A percentile compares a stretch with the other conserved stretches of the same genome.
Conservation (phyloP, 2,888 invertebrate species). For the Napeogenes sylphis region DNA sequence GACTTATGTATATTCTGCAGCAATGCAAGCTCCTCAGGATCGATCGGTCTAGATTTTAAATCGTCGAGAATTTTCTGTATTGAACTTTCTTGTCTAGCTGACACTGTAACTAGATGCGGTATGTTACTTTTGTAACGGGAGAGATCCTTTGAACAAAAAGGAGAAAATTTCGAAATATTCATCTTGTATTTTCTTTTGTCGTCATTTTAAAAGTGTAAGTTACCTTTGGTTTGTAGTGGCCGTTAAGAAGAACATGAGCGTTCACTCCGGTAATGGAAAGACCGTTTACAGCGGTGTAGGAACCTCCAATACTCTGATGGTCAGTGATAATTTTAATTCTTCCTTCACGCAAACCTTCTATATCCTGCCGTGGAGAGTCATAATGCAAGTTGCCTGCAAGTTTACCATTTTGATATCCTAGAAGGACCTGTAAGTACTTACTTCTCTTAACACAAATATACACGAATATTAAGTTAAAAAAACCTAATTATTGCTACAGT, state of each 20-base stretch:
- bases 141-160: conserved; percentile 39
- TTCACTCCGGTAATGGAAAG: conserved; percentile 56
- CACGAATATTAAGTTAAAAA: no score
- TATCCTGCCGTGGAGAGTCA: conserved; percentile 72
- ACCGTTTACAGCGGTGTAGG: conserved; percentile 54
- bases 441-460: no score
- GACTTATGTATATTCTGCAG: conserved; percentile 53
- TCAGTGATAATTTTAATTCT: conserved; percentile 77
- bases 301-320: conserved; percentile 74
- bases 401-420: conserved; percentile 81
- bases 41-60: conserved; percentile 51
- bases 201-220: neutral
- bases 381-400: conserved; percentile 87
- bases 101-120: conserved; percentile 52
- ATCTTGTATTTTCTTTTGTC: neutral
- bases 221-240: conserved; percentile 57
- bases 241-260: conserved; percentile 53
- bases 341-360: conserved; percentile 72
- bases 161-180: neutral
- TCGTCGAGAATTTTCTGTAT: conserved; percentile 45
- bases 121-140: conserved; percentile 47
- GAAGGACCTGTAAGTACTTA: conserved; percentile 46
- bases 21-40: conserved; percentile 57
- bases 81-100: conserved; percentile 49
- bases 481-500: no score